Percentiles rank a stretch among this genome's conserved stretches.
phyloP scores from a whole-genome alignment of 2,113 vertebrate genomes.

The Sander lucioperca region DNA sequence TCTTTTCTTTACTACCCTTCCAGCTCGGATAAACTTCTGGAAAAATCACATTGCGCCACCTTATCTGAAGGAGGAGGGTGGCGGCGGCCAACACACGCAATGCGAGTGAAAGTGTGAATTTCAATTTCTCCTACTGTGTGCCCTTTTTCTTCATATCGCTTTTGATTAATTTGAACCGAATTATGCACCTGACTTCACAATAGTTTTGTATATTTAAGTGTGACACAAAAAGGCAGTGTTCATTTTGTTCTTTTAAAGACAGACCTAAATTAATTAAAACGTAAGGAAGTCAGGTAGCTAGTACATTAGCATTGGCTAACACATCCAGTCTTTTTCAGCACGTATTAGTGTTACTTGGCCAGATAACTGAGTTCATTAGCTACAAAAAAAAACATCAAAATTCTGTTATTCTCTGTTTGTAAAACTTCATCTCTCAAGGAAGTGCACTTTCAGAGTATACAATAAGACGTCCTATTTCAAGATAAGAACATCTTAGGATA shows the following conservation, averaged over 20 bases:
- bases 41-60: conserved; percentile 59
- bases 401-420: neutral
- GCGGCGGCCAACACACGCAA: conserved; percentile 26
- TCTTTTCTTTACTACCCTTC: conserved; percentile 56
- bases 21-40: conserved; percentile 76
- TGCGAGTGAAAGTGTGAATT: conserved; percentile 17
- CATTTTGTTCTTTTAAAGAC: neutral
- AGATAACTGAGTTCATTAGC: neutral
- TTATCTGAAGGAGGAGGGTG: conserved; percentile 29
- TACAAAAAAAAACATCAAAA: no score
- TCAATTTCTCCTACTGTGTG: conserved; percentile 6
- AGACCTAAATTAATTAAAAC: no score
- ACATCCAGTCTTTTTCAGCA: no score
- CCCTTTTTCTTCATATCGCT: conserved; percentile 6
- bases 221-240: neutral
- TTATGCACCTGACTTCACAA: neutral
- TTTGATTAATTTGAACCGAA: conserved; percentile 21
- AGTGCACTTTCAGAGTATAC: neutral
- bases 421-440: neutral
- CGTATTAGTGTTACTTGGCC: no score
- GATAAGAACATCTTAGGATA: neutral
- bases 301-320: no score
- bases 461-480: neutral
- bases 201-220: neutral
- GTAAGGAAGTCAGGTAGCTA: no score